Conservation (phyloP, 2,797 vertebrate genomes). For the Lagodon rhomboides region DNA sequence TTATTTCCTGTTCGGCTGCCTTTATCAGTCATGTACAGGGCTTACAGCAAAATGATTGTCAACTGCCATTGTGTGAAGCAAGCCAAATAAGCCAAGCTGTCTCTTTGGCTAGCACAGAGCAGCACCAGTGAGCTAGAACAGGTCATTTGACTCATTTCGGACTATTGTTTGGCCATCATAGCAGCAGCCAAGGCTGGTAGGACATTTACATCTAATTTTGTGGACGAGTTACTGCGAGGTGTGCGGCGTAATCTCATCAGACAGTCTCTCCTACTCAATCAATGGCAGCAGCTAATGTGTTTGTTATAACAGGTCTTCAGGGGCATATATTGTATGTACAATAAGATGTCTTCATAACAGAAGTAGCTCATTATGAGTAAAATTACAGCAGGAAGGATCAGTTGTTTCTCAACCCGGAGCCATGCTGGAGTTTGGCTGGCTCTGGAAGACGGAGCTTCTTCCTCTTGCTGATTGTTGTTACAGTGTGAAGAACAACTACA, state of each 20-base stretch:
- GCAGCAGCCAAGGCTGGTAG: slow-evolving; percentile 57
- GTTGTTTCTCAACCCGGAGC: slow-evolving; percentile 15
- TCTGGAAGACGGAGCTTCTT: slow-evolving; percentile 21
- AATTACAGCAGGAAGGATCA: not conserved
- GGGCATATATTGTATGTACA: slow-evolving; percentile 26
- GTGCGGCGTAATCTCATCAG: slow-evolving; percentile 68
- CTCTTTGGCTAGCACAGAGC: slow-evolving; percentile 58
- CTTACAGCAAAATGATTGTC: slow-evolving; percentile 58
- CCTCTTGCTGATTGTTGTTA: slow-evolving; percentile 31
- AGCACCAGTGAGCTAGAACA: slow-evolving; percentile 57
- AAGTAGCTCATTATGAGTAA: slow-evolving; percentile 15
- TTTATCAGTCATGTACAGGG: slow-evolving; percentile 58
- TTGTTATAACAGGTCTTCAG: slow-evolving; percentile 54
- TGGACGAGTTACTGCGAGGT: slow-evolving; percentile 70
- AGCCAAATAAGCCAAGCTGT: slow-evolving; percentile 75
- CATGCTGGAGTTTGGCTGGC: slow-evolving; percentile 20
- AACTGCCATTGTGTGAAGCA: slow-evolving; percentile 37
- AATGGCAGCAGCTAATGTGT: slow-evolving; percentile 62
- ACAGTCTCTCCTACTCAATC: slow-evolving; percentile 58
- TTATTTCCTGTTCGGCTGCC: slow-evolving; percentile 35
- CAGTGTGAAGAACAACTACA: slow-evolving; percentile 51
- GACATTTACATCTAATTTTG: slow-evolving; percentile 76
- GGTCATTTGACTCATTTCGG: slow-evolving; percentile 70
- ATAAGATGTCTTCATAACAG: slow-evolving; percentile 6
- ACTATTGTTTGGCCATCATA: slow-evolving; percentile 69